Base-by-base conservation (phyloP, 1,140 invertebrate genomes). In the Latrodectus geometricus region DNA sequence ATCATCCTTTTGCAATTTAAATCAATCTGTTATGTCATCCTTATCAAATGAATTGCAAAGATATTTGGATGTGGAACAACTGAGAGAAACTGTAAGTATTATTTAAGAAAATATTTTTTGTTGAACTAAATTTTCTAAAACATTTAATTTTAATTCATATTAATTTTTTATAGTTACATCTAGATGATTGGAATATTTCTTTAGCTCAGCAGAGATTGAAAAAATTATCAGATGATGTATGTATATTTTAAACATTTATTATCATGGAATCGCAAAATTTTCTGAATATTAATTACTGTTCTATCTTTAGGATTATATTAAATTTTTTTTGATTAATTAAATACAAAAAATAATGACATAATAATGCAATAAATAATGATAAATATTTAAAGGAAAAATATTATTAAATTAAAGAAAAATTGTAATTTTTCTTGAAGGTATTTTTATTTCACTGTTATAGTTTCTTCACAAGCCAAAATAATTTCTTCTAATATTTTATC, bases 101-200 rank as follows among this genome's bases (percentile, higher is more conserved):
- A 73, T 56, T 35, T 35, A 5, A 35, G 35, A 35, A 20, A 21
- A 68, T 70, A 70, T 20, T 70, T 70, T 23, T 23, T 9, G 4
- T 70, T 20, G 21, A 4, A 65, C 2, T 65, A 65, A n/a, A 15
- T 7, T 35, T 35, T 35, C 35, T 35, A 35, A 35, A 35, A 35
- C 35, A 35, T 35, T 9, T 49, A 0, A 0, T 15, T 8, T 23
- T 65, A 11, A n/a, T 9, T 80, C 1, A 49, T 79, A 70, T 85
- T 78, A 5, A 35, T 14, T 83, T 89, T 89, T 84, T 88, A 89
- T 89, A 88, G 90, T 49, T 88, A 23, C 79, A 90, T 75, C 84
- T 91, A 14, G 84, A 89, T 17, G 75, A 89, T 9, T 88, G 91
- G 72, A 91, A 91, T 78, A 75, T 90, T 2, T 90, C 90, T 21